phyloP scores from a whole-genome alignment of 2,113 vertebrate genomes.

The Rafetus swinhoei region DNA sequence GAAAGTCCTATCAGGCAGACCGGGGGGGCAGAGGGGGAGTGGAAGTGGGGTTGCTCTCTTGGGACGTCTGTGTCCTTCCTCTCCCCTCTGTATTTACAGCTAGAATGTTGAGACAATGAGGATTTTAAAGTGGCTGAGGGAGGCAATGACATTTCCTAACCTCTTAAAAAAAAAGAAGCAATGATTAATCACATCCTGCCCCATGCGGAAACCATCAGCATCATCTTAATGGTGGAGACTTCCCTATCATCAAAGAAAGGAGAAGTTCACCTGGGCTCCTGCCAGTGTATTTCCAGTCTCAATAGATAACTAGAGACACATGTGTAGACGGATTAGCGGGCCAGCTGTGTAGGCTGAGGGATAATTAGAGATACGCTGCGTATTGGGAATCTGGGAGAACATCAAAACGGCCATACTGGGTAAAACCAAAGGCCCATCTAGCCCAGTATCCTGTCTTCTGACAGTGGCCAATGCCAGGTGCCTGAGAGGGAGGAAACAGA shows the following conservation, averaged over 20 bases:
- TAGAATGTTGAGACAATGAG: conserved; percentile 56
- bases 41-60: not conserved
- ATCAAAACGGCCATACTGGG: no score
- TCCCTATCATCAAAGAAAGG: conserved; percentile 1
- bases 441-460: no score
- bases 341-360: not conserved
- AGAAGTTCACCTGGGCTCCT: not conserved
- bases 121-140: conserved; percentile 34
- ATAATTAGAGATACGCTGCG: accelerated
- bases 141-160: conserved; percentile 56
- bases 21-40: accelerated
- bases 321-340: not conserved
- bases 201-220: conserved; percentile 36
- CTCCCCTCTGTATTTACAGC: conserved; percentile 55
- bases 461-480: no score
- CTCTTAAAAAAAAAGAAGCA: conserved; percentile 38
- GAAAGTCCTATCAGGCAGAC: conserved; percentile 48
- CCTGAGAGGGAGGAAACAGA: no score
- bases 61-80: conserved; percentile 43
- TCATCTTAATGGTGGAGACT: conserved; percentile 36
- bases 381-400: not conserved
- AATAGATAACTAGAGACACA: not conserved
- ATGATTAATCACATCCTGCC: conserved; percentile 73
- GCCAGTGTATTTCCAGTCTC: not conserved
- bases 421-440: no score